Base-by-base conservation (phyloP, 2,888 invertebrate species). In the Phortica magna region DNA sequence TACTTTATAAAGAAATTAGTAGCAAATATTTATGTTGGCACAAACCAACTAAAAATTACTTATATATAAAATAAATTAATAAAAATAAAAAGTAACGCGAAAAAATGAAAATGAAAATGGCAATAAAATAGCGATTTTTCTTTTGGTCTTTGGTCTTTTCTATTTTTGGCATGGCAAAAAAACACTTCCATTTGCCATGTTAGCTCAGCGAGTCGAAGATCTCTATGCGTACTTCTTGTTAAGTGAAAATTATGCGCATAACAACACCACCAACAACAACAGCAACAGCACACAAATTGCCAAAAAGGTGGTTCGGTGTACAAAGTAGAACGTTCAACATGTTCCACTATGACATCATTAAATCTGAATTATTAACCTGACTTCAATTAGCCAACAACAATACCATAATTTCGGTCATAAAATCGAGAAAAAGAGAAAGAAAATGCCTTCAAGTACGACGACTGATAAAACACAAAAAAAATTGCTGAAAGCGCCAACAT, bases 291-390 rank as follows among this genome's bases (percentile, higher is more conserved):
- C 53, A 53, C 53, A 53, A 14, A n/a, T 53, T n/a, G 53, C 10
- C 31, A 31, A 31, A 31, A 31, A 31, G 31, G 31, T 31, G 31
- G 31, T 31, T 31, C 31, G 5, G 31, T 4, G 31, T 31, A 2
- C 31, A 31, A 31, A 31, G 31, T 31, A 31, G 31, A 31, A 31
- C 31, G 31, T 31, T 31, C 31, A 31, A 31, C 31, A 31, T 31
- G 59, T 7, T n/a, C 59, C 6, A n/a, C 17, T 59, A 59, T 17
- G 59, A 59, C 59, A 59, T 59, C 59, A 59, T 59, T 59, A 59
- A n/a, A 59, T 17, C 59, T 59, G 59, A 59, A 19, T 17, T 59
- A 59, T 19, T n/a, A 59, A n/a, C 17, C 59, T 17, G 19, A 7
- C 59, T 59, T 59, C 59, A 12, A 59, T 59, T 59, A 48, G 48